Conservation (phyloP, 2,113 vertebrate genomes). For the Phylloscopus whistleri region DNA sequence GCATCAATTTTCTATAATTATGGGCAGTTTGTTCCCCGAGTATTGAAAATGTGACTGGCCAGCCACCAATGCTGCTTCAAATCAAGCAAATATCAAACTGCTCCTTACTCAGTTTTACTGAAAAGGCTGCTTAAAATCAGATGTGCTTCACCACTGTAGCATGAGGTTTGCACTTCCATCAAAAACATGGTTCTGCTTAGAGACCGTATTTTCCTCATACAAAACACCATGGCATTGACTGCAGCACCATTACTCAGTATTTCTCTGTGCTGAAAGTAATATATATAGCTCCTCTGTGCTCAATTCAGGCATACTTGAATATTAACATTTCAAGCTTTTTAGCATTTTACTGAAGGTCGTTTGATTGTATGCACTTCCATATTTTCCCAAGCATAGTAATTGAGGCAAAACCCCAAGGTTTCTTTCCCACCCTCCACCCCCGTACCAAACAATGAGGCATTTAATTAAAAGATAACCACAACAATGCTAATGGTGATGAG, state of each 20-base stretch:
- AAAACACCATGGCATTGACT: background rate
- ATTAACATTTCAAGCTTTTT: background rate
- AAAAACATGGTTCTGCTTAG: background rate
- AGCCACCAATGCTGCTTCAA: slow-evolving; percentile 13
- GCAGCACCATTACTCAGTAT: background rate
- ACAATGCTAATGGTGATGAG: slow-evolving; percentile 46
- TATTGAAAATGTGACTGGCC: slow-evolving; percentile 7
- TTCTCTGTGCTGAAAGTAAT: background rate
- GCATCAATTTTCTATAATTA: slow-evolving; percentile 41
- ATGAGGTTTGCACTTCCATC: background rate
- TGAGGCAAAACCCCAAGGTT: slow-evolving; percentile 4
- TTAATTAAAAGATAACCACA: slow-evolving; percentile 53
- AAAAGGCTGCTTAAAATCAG: slow-evolving; percentile 33
- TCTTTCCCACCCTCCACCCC: slow-evolving; percentile 26
- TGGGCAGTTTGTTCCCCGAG: slow-evolving; percentile 3
- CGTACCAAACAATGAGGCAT: slow-evolving; percentile 22
- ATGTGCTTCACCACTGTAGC: background rate
- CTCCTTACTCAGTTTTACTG: slow-evolving; percentile 8
- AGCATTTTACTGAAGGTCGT: background rate
- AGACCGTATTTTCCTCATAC: background rate
- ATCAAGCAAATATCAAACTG: slow-evolving; percentile 31
- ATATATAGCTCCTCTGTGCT: background rate
- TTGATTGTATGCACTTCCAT: background rate
- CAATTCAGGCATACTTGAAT: background rate
- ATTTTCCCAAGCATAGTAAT: background rate